Evolutionary conservation across 2,113 vertebrate species (phyloP), one percentile per base, ranked within the genome.

Genomic region (Seriola aureovittata): DNA sequence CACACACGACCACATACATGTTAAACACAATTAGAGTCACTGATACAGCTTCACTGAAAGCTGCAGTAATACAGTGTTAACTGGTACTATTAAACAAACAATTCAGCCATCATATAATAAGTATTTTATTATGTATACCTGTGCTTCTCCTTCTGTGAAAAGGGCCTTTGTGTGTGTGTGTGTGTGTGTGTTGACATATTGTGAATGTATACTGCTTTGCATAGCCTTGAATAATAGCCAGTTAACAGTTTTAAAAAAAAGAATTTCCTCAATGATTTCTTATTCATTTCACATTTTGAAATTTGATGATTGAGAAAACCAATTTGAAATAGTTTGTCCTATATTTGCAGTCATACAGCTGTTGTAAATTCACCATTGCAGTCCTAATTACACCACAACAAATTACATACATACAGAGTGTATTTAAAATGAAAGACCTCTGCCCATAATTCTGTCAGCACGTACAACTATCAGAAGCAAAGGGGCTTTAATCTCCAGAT

Each of bases 381-480:
- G 63, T 46, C 23, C 19, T 75, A 55, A 17, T 50, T 50, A 17
- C 4, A 68, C 40, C 71, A 2, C 65, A 60, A 25, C 55, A 74
- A 75, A 71, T 82, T 44, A 75, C 55, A 69, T 23, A 50, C 9
- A 11, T 71, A 63, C 36, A 62, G 25, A 12, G 42, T 38, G 71
- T 10, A 81, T 34, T 29, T 29, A 29, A 81, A 74, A 85, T 75
- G 2, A 67, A 21, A 68, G 38, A 21, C 29, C 44, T 13, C n/a
- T 8, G 10, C 4, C 54, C 59, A 75, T 71, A 59, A 66, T 36
- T 73, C 23, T 66, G 57, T 66, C 77, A 69, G 34, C 44, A 64
- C 4, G 38, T 54, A 42, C 19, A 63, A 67, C 46, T 44, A 66
- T 36, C n/a, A n/a, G 40, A 42, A 8, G 40, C 40, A 2, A 10